These are phyloP conservation scores for Actinernus sp. DNA, from an alignment of 92 coral and sea anemone genomes.

Conservation along the genomic window DNA sequence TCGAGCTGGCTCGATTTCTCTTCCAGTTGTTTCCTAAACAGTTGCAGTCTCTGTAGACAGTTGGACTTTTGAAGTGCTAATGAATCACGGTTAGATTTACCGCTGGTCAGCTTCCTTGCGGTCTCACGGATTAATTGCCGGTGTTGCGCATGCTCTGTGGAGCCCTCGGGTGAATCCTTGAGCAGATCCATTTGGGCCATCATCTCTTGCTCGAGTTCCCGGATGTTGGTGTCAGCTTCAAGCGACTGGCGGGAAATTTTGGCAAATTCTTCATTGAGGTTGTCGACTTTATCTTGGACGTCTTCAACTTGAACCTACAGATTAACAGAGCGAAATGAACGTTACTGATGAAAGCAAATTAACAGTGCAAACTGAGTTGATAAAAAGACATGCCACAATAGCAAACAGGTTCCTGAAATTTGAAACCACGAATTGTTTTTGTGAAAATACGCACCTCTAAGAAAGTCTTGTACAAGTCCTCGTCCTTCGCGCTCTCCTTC, in stretches of 20 bases:
- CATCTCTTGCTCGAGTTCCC: slow-evolving; percentile 94
- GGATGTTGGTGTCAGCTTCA: slow-evolving; percentile 79
- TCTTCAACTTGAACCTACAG: slow-evolving; percentile 90
- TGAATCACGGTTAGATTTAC: slow-evolving; percentile 79
- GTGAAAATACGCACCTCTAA: slow-evolving; percentile 83
- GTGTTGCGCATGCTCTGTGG: slow-evolving; percentile 87
- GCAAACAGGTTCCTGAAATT: no score
- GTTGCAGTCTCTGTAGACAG: slow-evolving; percentile 67
- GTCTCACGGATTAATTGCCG: slow-evolving; percentile 86
- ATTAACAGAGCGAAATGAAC: neutral
- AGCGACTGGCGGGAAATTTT: slow-evolving; percentile 79
- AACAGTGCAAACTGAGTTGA: no score
- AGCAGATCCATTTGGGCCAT: slow-evolving; percentile 90
- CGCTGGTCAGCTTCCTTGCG: slow-evolving; percentile 82
- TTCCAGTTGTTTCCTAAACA: slow-evolving; percentile 77
- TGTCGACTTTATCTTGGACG: slow-evolving; percentile 91
- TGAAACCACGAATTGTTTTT: no score
- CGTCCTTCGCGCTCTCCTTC: slow-evolving; percentile 54
- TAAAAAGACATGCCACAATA: no score
- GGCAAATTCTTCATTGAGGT: slow-evolving; percentile 90
- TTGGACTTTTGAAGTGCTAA: slow-evolving; percentile 76
- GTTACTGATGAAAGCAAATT: no score
- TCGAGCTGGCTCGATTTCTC: slow-evolving; percentile 77
- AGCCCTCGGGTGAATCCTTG: slow-evolving; percentile 76
- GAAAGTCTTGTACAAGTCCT: slow-evolving; percentile 87